Base-by-base conservation (phyloP, 2,888 invertebrate species). In the Parasteatoda lunata region DNA sequence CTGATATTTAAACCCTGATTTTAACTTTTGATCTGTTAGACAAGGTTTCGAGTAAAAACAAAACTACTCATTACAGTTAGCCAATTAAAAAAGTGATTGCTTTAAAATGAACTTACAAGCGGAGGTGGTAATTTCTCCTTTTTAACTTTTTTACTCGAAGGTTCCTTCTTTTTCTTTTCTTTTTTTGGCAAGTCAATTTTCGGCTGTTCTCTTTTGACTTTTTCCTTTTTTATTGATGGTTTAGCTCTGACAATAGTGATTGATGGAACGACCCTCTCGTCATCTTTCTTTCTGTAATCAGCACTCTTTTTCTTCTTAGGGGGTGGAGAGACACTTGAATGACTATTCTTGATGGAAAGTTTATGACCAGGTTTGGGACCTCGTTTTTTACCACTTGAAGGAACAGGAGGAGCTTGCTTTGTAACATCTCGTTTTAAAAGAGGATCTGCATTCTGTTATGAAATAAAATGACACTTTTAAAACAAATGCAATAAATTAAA, bases 371-470 rank as follows among this genome's bases (percentile, higher is more conserved):
- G 13, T 47, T 72, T 77, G 3, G 80, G 71, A 4, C 71, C 71
- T 8, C 80, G 47, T 54, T 80, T 80, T 52, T 77, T 64, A 59
- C 75, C 48, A 45, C 45, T 52, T 30, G 30, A 30, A 30, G 30
- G 30, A 30, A 30, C 30, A 30, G 30, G 30, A 2, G 30, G 30
- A 30, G 30, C 30, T 30, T 30, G 30, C 30, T 30, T 30, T 30
- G 30, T 30, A 30, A 30, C 30, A 30, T 30, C 30, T 30, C 30
- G 30, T 30, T 30, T 30, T 30, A 30, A 30, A 30, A 30, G 30
- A 30, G 30, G 30, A 30, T 30, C 30, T 30, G 30, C 30, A 30
- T 30, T 30, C 30, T 30, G 30, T 30, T 30, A 30, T 30, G 30
- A 30, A 30, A 30, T 30, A 30, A 30, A 30, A 30, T 30, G 30